phyloP scores from a whole-genome alignment of 2,888 invertebrate genomes.

The Cephalotes varians region DNA sequence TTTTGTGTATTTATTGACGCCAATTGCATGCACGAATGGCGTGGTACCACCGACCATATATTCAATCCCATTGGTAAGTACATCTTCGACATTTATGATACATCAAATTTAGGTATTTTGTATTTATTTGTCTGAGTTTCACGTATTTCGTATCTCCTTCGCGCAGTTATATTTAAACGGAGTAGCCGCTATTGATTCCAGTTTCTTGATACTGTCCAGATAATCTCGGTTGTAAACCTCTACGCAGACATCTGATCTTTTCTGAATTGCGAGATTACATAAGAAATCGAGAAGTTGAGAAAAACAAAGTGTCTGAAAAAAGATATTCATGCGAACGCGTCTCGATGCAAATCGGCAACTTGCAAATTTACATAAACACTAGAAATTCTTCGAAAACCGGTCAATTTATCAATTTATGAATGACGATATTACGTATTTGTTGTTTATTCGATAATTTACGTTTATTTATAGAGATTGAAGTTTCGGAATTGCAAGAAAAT shows the following conservation, averaged over 20 bases:
- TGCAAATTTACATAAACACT: neutral
- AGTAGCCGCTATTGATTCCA: neutral
- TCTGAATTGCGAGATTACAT: neutral
- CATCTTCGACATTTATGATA: neutral
- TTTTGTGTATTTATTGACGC: neutral
- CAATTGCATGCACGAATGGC: neutral
- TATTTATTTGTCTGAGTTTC: slow-evolving; percentile 28
- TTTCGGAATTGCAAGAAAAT: neutral
- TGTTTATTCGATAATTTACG: neutral
- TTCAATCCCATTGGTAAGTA: slow-evolving; percentile 61
- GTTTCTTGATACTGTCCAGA: slow-evolving; percentile 24
- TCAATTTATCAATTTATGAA: neutral
- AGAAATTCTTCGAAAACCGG: neutral
- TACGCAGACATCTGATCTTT: neutral
- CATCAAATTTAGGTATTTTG: neutral
- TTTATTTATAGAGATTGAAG: neutral
- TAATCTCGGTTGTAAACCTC: neutral
- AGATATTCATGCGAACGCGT: neutral
- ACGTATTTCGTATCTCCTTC: neutral
- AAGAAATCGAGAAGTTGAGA: neutral
- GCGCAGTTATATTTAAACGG: slow-evolving; percentile 8
- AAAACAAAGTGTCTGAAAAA: neutral
- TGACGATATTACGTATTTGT: neutral
- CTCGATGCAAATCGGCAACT: slow-evolving; percentile 3
- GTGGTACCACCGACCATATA: slow-evolving; percentile 41